These are phyloP conservation scores for Corythornis madagascariensis DNA, from an alignment of 2,113 vertebrate species.

Conservation along the genomic window DNA sequence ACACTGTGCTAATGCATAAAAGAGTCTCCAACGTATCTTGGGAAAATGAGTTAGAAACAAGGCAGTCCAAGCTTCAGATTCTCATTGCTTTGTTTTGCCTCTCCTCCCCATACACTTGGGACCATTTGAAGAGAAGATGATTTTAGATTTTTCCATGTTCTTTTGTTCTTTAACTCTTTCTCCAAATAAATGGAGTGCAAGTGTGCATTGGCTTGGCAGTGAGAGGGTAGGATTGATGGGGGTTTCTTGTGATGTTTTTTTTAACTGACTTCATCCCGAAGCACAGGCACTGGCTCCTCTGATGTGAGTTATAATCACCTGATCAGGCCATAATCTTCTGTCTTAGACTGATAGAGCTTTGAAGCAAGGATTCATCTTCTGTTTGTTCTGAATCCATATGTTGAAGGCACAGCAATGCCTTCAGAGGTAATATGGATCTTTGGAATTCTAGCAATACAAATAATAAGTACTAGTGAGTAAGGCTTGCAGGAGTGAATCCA, in stretches of 20 bases:
- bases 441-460: not conserved
- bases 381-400: not conserved
- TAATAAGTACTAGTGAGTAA: not conserved
- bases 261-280: not conserved
- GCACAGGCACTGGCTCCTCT: not conserved
- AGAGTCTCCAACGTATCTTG: constrained; percentile 25
- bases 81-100: not conserved
- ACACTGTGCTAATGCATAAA: constrained; percentile 26
- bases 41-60: constrained; percentile 14
- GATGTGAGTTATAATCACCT: not conserved
- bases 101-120: not conserved
- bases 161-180: constrained; percentile 12
- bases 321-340: not conserved
- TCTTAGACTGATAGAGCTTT: not conserved
- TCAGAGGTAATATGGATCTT: not conserved
- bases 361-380: not conserved
- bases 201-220: not conserved
- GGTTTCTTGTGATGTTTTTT: not conserved
- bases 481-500: not conserved
- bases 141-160: not conserved
- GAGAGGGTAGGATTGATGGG: too few species aligned
- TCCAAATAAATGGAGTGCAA: not conserved
- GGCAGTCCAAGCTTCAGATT: not conserved
- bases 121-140: not conserved
- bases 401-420: not conserved